Evolutionary conservation across 2,113 vertebrate genomes (phyloP).

Genomic region (Hippopotamus amphibius): DNA sequence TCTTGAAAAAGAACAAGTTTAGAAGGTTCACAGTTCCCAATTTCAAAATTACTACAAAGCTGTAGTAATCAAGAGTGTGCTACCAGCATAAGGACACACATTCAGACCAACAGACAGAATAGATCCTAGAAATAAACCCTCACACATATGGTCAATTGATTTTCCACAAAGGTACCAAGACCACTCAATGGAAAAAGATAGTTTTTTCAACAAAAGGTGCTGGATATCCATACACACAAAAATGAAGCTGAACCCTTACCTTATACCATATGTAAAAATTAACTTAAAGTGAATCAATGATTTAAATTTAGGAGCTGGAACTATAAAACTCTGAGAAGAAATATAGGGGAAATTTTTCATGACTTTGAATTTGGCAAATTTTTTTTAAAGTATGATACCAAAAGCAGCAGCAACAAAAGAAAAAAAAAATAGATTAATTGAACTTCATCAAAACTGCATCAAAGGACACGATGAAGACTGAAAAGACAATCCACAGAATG

Average conservation of each 20-base stretch:
- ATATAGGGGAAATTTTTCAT: background rate
- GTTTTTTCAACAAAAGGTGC: background rate
- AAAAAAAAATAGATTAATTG: background rate
- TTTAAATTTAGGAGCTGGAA: background rate
- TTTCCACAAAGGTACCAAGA: background rate
- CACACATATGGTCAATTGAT: background rate
- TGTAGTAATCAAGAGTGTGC: background rate
- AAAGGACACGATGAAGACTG: background rate
- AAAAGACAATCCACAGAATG: background rate
- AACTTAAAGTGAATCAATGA: background rate
- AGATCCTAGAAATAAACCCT: background rate
- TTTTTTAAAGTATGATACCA: background rate
- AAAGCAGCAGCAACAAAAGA: background rate
- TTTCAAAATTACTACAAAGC: constrained; percentile 18
- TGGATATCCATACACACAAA: background rate
- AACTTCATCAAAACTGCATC: background rate
- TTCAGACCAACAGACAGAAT: background rate
- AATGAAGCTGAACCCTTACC: background rate
- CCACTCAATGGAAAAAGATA: background rate
- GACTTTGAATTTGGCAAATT: background rate
- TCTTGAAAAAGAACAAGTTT: background rate
- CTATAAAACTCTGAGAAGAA: background rate
- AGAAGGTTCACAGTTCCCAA: background rate
- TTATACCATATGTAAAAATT: background rate
- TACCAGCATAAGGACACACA: background rate